Conservation (phyloP, 2,888 invertebrate species). For the Sarcophaga caerulescens region DNA sequence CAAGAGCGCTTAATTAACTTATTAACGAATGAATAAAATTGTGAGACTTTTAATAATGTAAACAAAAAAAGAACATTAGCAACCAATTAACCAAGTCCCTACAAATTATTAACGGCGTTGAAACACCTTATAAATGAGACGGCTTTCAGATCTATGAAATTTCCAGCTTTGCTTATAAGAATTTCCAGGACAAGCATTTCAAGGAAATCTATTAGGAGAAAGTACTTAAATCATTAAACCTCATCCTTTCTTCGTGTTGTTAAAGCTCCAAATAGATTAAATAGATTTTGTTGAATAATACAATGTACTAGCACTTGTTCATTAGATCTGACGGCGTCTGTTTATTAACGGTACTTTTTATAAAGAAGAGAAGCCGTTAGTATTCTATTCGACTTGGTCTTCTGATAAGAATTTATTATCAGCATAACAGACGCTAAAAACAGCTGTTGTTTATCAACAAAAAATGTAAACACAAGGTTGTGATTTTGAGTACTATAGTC, state of each 20-base stretch:
- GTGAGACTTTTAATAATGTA: background rate
- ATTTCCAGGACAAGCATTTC: too few relatives aligned
- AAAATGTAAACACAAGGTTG: constrained; percentile 14
- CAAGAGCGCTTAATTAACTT: background rate
- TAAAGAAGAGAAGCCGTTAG: background rate
- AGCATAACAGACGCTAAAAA: background rate
- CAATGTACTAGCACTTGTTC: background rate
- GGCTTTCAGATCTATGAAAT: too few relatives aligned
- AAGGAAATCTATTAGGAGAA: too few relatives aligned
- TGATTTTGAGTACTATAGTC: background rate
- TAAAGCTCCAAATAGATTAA: too few relatives aligned
- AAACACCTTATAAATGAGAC: background rate
- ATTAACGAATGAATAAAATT: background rate
- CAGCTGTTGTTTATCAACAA: constrained; percentile 26
- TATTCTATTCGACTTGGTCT: background rate
- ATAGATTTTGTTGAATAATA: too few relatives aligned
- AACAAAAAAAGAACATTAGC: background rate
- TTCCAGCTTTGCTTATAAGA: too few relatives aligned
- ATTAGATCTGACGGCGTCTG: background rate
- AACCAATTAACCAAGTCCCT: background rate
- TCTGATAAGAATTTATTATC: background rate
- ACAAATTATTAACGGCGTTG: background rate
- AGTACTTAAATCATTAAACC: too few relatives aligned
- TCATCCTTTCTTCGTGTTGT: too few relatives aligned
- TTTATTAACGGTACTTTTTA: background rate